These are phyloP conservation scores for Rotaria macrura DNA, from an alignment of 2,888 invertebrate species.

Conservation along the genomic window DNA sequence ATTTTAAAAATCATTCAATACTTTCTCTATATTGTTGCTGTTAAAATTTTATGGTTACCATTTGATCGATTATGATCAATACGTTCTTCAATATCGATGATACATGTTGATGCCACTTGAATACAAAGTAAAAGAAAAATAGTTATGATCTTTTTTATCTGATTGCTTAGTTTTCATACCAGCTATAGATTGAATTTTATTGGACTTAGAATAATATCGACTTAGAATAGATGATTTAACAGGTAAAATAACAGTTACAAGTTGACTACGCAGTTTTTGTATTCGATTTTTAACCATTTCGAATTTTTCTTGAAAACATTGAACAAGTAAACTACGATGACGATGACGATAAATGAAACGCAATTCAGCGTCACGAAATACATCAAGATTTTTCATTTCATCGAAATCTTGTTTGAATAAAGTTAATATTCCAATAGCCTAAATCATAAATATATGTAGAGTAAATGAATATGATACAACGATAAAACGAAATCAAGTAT, in stretches of 20 bases:
- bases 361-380: not conserved
- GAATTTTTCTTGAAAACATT: constrained; percentile 19
- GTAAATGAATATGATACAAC: no score
- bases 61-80: not conserved
- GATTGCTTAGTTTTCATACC: not conserved
- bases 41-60: not conserved
- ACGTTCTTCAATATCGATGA: not conserved
- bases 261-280: not conserved
- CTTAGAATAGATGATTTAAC: not conserved
- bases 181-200: not conserved
- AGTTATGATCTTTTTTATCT: not conserved
- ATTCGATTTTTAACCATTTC: constrained; percentile 8
- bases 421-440: not conserved
- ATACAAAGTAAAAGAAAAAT: not conserved
- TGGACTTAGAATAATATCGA: not conserved
- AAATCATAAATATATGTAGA: not conserved
- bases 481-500: no score
- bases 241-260: not conserved
- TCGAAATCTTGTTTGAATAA: not conserved
- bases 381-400: not conserved
- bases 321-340: not conserved
- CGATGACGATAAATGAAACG: not conserved
- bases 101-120: not conserved
- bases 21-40: no score
- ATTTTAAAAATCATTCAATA: not conserved